These are phyloP conservation scores for Caenorhabditis latens DNA, from an alignment of 1,140 invertebrate species.

Conservation along the genomic window DNA sequence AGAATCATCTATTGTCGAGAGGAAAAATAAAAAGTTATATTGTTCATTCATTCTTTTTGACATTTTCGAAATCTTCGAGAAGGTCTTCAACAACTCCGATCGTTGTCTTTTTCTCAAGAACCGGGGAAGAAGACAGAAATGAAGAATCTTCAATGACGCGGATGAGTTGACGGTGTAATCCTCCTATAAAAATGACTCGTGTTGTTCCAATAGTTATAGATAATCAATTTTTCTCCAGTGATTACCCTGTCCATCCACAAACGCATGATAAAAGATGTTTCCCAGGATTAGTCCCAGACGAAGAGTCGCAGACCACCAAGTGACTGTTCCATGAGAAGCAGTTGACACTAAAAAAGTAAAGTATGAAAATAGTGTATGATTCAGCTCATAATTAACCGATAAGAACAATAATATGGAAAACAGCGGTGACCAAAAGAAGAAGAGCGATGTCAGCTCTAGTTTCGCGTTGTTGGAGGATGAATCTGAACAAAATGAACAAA, in stretches of 20 bases:
- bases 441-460: constrained; percentile 42
- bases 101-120: neutral
- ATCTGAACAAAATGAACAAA: neutral
- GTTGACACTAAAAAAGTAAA: constrained; percentile 17
- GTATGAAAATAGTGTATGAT: neutral
- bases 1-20: neutral
- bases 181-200: constrained; percentile 13
- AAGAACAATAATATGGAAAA: constrained; percentile 40
- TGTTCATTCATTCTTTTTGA: constrained; percentile 12
- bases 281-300: constrained; percentile 26
- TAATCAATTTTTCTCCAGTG: neutral
- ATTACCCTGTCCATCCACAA: constrained; percentile 54
- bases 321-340: constrained; percentile 21
- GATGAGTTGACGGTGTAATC: constrained; percentile 36
- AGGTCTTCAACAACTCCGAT: constrained; percentile 33
- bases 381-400: neutral
- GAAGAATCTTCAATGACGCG: constrained; percentile 34
- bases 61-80: neutral
- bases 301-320: neutral
- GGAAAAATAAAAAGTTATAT: neutral
- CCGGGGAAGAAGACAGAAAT: neutral
- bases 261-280: constrained; percentile 47
- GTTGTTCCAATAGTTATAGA: neutral
- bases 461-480: constrained; percentile 41
- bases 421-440: constrained; percentile 31